These are phyloP conservation scores for Rhadinocentrus ornatus DNA, from an alignment of 2,797 vertebrate species.

Conservation along the genomic window DNA sequence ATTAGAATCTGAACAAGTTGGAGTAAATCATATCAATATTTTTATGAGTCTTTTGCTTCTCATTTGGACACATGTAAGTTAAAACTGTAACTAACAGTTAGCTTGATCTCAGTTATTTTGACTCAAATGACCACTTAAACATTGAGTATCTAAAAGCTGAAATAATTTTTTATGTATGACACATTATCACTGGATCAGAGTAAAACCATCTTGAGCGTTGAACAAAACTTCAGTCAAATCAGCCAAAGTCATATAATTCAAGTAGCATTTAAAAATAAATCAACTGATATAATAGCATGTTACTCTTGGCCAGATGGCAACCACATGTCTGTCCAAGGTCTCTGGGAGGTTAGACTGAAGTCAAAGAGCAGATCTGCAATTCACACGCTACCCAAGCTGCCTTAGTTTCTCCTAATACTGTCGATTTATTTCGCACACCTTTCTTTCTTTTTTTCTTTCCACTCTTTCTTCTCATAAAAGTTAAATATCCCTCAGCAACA, in stretches of 20 bases:
- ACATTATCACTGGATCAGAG: slow-evolving; percentile 22
- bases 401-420: slow-evolving; percentile 20
- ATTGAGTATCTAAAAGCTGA: not conserved
- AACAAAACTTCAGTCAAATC: slow-evolving; percentile 44
- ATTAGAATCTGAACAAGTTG: not conserved
- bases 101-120: not conserved
- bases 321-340: slow-evolving; percentile 69
- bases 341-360: slow-evolving; percentile 59
- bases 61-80: not conserved
- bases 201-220: slow-evolving; percentile 5
- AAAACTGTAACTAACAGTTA: not conserved
- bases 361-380: slow-evolving; percentile 67
- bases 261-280: slow-evolving; percentile 61
- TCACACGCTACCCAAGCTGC: slow-evolving; percentile 37
- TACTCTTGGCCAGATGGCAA: slow-evolving; percentile 60
- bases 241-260: slow-evolving; percentile 30
- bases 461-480: slow-evolving; percentile 29
- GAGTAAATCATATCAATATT: not conserved
- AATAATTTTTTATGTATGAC: not conserved
- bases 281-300: slow-evolving; percentile 41
- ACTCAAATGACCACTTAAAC: not conserved
- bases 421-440: slow-evolving; percentile 22
- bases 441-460: slow-evolving; percentile 5
- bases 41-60: not conserved
- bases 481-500: slow-evolving; percentile 66